These are phyloP conservation scores for Oxyruncus cristatus DNA, from an alignment of 2,113 vertebrate species.

Conservation along the genomic window DNA sequence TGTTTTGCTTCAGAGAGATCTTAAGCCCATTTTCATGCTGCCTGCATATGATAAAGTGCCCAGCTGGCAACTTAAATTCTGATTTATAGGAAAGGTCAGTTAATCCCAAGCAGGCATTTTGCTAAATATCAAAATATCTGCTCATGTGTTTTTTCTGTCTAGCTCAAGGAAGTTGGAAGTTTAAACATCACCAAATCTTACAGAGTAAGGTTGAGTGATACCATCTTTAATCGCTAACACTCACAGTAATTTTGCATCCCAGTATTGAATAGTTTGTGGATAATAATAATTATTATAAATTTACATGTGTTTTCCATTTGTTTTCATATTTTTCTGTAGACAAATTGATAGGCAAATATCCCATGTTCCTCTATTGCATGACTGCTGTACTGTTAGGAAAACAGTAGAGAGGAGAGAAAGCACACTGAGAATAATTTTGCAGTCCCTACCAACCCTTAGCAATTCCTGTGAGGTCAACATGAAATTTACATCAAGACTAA, in stretches of 20 bases:
- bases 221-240: background rate
- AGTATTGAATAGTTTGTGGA: background rate
- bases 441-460: background rate
- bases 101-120: slow-evolving; percentile 66
- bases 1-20: slow-evolving; percentile 48
- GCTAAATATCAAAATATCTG: slow-evolving; percentile 63
- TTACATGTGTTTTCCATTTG: background rate
- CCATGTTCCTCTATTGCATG: background rate
- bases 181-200: background rate
- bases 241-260: background rate
- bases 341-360: background rate
- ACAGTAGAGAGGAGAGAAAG: background rate
- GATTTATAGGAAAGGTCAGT: slow-evolving; percentile 73
- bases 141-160: slow-evolving; percentile 1
- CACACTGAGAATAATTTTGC: background rate
- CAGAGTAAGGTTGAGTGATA: background rate
- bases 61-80: slow-evolving; percentile 58
- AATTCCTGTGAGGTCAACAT: background rate
- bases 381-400: background rate
- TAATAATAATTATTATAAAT: background rate
- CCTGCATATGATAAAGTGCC: slow-evolving; percentile 33
- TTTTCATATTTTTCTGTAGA: background rate
- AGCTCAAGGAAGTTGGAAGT: slow-evolving; percentile 1
- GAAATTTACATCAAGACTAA: background rate
- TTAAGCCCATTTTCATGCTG: slow-evolving; percentile 55